phyloP scores from a whole-genome alignment of 2,797 vertebrate species.

The Macrochelys suwanniensis region DNA sequence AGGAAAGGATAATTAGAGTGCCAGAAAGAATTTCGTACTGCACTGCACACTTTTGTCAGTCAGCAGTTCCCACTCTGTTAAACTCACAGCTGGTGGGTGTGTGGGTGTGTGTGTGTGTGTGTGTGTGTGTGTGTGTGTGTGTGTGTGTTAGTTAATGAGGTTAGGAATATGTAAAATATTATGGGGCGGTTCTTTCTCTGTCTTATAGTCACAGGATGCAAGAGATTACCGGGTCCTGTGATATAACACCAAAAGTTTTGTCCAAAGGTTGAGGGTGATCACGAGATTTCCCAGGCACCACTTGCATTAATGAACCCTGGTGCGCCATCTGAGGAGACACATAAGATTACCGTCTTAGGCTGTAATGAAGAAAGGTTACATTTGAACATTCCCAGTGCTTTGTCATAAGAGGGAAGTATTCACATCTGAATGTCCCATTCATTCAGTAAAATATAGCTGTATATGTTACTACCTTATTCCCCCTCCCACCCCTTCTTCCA shows the following conservation, averaged over 20 bases:
- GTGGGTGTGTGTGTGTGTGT: neutral
- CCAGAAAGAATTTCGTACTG: conserved; percentile 83
- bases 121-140: neutral
- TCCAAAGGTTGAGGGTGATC: conserved; percentile 10
- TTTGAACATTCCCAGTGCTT: neutral
- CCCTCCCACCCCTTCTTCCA: neutral
- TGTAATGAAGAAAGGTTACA: neutral
- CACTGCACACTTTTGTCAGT: conserved; percentile 83
- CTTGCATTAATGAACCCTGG: neutral
- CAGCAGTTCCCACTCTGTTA: conserved; percentile 83
- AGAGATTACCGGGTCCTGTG: conserved; percentile 52
- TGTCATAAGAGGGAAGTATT: neutral
- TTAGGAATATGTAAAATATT: conserved; percentile 79
- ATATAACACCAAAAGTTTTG: conserved; percentile 65
- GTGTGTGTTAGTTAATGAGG: conserved; percentile 68
- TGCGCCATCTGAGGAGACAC: conserved; percentile 15
- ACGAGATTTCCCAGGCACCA: neutral
- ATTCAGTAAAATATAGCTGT: conserved; percentile 44
- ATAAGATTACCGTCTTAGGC: conserved; percentile 14
- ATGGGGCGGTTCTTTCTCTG: conserved; percentile 74
- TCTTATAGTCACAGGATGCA: conserved; percentile 34
- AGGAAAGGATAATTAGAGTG: conserved; percentile 89
- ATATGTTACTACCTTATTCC: neutral
- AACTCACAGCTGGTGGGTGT: conserved; percentile 62
- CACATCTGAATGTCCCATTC: neutral